These are phyloP conservation scores for Caenorhabditis panamensis DNA, from an alignment of 2,888 invertebrate genomes.

Conservation along the genomic window DNA sequence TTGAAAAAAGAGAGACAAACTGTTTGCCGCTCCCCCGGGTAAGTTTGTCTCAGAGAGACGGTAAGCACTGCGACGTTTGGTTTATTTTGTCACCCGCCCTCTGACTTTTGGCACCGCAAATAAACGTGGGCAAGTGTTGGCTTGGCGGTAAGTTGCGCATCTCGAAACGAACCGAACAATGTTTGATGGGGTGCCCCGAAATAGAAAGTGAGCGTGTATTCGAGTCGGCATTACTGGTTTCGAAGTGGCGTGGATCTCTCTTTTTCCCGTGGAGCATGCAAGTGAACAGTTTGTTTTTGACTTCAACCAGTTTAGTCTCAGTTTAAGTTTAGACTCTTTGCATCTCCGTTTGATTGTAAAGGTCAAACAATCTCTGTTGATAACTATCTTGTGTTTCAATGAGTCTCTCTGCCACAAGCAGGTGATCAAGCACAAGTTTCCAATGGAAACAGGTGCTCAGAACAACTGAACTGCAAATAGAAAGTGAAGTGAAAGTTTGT, in stretches of 20 bases:
- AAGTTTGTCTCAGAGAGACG: conserved; percentile 1
- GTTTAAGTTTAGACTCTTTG: too few relatives aligned
- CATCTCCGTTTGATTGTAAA: too few relatives aligned
- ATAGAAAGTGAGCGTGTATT: conserved; percentile 39
- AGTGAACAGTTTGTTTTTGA: neutral
- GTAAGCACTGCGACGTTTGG: conserved; percentile 32
- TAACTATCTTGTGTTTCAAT: too few relatives aligned
- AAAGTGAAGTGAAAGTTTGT: too few relatives aligned
- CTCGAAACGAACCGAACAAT: conserved; percentile 47
- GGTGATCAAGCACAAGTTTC: neutral
- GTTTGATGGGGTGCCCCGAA: conserved; percentile 45
- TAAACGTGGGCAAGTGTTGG: conserved; percentile 41
- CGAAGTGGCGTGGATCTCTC: conserved; percentile 10
- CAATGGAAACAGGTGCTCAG: neutral
- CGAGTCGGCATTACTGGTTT: conserved; percentile 19
- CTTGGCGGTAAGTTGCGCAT: conserved; percentile 26
- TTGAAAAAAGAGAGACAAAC: conserved; percentile 14
- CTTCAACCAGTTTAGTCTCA: neutral
- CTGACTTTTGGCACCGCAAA: conserved; percentile 52
- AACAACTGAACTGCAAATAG: too few relatives aligned
- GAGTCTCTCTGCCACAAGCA: too few relatives aligned
- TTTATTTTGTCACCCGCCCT: conserved; percentile 38
- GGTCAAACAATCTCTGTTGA: too few relatives aligned
- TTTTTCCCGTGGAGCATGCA: conserved; percentile 1
- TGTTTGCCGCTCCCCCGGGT: neutral